Base-by-base conservation (phyloP, 1,140 invertebrate genomes). In the Zaprionus davidi region DNA sequence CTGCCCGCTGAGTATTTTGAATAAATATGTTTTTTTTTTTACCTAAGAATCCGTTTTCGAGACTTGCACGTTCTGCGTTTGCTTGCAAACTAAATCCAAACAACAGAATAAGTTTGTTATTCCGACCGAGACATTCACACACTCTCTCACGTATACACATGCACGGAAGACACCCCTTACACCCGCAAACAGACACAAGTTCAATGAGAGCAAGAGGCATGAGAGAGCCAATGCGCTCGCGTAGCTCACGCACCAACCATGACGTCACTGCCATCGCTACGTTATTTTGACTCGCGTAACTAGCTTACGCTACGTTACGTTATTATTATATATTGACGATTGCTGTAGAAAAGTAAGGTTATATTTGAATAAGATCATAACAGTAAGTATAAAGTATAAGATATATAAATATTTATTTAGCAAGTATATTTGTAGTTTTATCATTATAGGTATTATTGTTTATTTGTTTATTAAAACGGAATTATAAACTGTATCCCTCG, bases 61-160 rank as follows among this genome's bases (percentile, higher is more conserved):
- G 73, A 81, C 82, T 79, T 74, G 57, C 76, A 66, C 81, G 82
- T 87, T 91, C 77, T 76, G 64, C 81, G 77, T 82, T 73, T 78
- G 75, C 65, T 71, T 79, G 51, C 73, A 75, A 84, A 91, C 88
- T 91, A 76, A 91, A 87, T 58, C 59, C 72, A 57, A 75, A 75
- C 55, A 67, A 67, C 44, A 75, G 82, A 82, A 80, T 71, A 57
- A 78, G 76, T 68, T 76, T 74, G 65, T 65, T 78, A 53, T 77
- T 81, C 75, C 71, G 63, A 71, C 55, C 12, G 46, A 46, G 49
- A 41, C 63, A 51, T 41, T 53, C 34, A 53, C 34, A 64, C 56
- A 38, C 36, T 2, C 5, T 46, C 57, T 31, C 64, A 64, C 64
- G n/a, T 31, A 36, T 36, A 63, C 59, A 62, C 41, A 62, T 65